phyloP scores from a whole-genome alignment of 2,888 invertebrate genomes.

The Nomada goodeniana region DNA sequence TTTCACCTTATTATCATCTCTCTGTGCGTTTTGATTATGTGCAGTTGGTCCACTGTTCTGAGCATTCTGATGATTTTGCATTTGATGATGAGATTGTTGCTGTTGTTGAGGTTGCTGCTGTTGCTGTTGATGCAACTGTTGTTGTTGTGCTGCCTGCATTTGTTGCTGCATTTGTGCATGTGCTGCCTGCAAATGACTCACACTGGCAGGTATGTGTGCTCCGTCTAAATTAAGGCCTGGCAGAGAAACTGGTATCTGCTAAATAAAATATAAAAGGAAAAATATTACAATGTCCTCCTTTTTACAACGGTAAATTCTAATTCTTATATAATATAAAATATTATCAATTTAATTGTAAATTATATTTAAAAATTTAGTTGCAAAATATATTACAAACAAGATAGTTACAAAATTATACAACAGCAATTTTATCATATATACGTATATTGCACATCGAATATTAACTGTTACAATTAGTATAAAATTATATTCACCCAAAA shows the following conservation, averaged over 20 bases:
- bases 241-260: constrained; percentile 83
- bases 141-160: constrained; percentile 81
- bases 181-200: constrained; percentile 82
- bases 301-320: background rate
- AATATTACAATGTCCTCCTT: constrained; percentile 3
- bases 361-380: background rate
- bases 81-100: constrained; percentile 81
- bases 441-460: background rate
- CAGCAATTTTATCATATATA: background rate
- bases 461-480: constrained; percentile 7
- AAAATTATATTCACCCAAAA: constrained; percentile 27
- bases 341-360: constrained; percentile 9
- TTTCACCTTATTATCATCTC: constrained; percentile 85
- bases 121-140: constrained; percentile 84
- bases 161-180: constrained; percentile 79
- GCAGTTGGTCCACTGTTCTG: constrained; percentile 84
- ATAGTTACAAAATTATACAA: constrained; percentile 6
- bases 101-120: constrained; percentile 78
- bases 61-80: constrained; percentile 82
- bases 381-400: background rate
- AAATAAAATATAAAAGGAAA: constrained; percentile 34
- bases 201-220: constrained; percentile 80
- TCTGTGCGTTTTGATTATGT: constrained; percentile 78
- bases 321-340: constrained; percentile 1
- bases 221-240: constrained; percentile 82